phyloP scores from a whole-genome alignment of 2,113 vertebrate genomes.

The Solenodon paradoxus region DNA sequence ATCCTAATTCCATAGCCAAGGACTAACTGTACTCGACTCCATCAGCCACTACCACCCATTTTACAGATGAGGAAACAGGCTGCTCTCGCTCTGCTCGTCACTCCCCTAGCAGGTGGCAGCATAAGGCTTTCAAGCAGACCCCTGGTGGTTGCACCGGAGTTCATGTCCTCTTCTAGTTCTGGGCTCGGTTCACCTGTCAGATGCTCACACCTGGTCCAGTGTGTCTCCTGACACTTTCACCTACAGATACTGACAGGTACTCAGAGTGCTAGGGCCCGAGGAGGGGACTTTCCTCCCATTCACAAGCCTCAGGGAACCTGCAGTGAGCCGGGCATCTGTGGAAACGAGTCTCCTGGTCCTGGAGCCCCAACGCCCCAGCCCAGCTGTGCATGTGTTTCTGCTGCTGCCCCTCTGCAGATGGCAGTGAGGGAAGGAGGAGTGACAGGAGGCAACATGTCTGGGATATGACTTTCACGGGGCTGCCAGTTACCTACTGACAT shows the following conservation, averaged over 20 bases:
- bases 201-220: not conserved
- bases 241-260: not conserved
- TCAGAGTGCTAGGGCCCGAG: not conserved
- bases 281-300: not conserved
- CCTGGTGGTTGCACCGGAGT: not conserved
- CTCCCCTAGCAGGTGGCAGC: not conserved
- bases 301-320: not conserved
- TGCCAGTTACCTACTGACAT: not conserved
- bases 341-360: not conserved
- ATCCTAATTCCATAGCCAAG: no score
- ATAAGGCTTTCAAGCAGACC: not conserved
- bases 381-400: not conserved
- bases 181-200: not conserved
- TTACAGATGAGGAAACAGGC: not conserved
- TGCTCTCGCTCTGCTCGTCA: no score
- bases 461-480: not conserved
- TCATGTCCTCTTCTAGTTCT: not conserved
- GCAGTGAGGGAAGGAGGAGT: not conserved
- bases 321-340: not conserved
- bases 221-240: not conserved
- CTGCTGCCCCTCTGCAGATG: not conserved
- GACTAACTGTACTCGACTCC: not conserved
- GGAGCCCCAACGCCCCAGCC: not conserved
- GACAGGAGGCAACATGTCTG: no score
- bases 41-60: not conserved